Conservation (phyloP, 2,113 vertebrate genomes). For the Gymnocephalus cernua region DNA sequence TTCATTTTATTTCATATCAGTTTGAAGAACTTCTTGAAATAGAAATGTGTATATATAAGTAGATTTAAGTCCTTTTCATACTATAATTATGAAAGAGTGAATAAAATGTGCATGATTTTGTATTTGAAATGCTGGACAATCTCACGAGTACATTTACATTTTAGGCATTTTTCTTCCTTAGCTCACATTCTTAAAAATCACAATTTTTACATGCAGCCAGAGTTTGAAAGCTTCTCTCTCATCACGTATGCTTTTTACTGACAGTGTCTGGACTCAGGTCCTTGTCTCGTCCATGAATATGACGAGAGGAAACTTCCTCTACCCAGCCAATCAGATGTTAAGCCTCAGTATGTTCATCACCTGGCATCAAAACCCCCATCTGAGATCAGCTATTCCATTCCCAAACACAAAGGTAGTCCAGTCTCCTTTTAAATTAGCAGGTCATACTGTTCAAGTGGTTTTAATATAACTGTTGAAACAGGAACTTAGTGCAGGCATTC, state of each 20-base stretch:
- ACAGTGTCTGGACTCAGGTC: slow-evolving; percentile 40
- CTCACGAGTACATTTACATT: neutral
- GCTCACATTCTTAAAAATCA: neutral
- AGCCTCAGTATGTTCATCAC: slow-evolving; percentile 69
- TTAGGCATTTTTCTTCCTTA: neutral
- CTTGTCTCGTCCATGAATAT: neutral
- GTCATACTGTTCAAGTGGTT: neutral
- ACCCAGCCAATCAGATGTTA: slow-evolving; percentile 17
- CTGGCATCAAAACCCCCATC: slow-evolving; percentile 31
- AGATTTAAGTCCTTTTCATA: neutral
- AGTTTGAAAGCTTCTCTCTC: neutral
- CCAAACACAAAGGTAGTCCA: slow-evolving; percentile 51
- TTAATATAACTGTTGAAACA: neutral
- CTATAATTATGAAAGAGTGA: neutral
- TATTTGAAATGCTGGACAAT: neutral
- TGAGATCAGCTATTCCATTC: slow-evolving; percentile 22
- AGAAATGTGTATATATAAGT: neutral
- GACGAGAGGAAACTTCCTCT: slow-evolving; percentile 7
- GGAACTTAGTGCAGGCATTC: neutral
- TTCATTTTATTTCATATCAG: neutral
- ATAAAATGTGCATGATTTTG: neutral
- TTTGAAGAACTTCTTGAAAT: neutral
- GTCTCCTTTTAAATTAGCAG: neutral
- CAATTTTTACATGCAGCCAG: neutral
- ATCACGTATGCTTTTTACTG: neutral